Percentiles rank a stretch among this genome's conserved stretches.
Evolutionary conservation across 2,888 invertebrate genomes (phyloP).

Genomic region (Allolobophora icterica): DNA sequence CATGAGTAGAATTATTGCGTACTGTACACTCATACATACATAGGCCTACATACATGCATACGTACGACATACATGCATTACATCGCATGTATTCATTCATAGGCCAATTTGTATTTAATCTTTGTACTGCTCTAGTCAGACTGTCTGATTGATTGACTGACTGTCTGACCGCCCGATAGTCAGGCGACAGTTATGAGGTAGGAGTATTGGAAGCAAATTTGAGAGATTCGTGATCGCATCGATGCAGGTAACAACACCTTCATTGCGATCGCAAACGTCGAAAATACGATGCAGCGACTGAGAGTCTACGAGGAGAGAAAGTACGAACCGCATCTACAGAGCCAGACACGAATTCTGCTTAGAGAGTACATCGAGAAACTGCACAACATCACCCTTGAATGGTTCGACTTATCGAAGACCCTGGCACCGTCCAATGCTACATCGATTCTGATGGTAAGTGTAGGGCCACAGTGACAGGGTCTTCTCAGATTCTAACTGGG

Average conservation of each 20-base stretch:
- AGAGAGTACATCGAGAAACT: neutral
- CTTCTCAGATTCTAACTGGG: too few relatives aligned
- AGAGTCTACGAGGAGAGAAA: conserved; percentile 11
- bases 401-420: neutral
- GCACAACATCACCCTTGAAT: neutral
- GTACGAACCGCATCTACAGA: neutral
- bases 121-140: neutral
- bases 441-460: neutral
- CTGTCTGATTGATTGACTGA: neutral
- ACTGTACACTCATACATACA: too few relatives aligned
- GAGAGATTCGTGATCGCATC: neutral
- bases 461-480: too few relatives aligned
- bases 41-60: too few relatives aligned
- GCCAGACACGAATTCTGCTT: neutral
- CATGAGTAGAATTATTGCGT: too few relatives aligned
- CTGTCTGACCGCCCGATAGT: too few relatives aligned
- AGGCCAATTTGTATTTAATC: too few relatives aligned
- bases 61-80: too few relatives aligned
- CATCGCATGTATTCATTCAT: too few relatives aligned
- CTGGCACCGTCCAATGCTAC: neutral
- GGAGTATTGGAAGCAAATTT: neutral
- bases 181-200: too few relatives aligned
- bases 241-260: neutral
- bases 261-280: neutral
- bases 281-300: conserved; percentile 20